These are phyloP conservation scores for Thumatha senex DNA, from an alignment of 2,888 invertebrate genomes.

Conservation along the genomic window DNA sequence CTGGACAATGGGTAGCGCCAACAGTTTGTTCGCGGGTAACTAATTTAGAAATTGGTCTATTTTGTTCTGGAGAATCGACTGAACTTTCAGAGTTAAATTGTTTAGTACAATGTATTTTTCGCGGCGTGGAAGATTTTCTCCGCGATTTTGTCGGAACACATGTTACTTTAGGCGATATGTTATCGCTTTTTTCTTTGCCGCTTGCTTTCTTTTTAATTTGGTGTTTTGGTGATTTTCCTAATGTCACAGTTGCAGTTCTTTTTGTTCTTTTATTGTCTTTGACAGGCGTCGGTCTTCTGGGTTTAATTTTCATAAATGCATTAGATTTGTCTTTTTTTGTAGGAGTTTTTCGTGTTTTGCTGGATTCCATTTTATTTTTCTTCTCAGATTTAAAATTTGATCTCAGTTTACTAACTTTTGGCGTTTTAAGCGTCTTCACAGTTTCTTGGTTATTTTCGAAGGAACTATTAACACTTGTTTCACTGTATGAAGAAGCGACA, in stretches of 20 bases:
- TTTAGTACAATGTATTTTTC: slow-evolving; percentile 72
- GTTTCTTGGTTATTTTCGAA: slow-evolving; percentile 35
- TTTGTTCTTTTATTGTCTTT: slow-evolving; percentile 52
- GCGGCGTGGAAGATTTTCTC: slow-evolving; percentile 77
- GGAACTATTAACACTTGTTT: slow-evolving; percentile 42
- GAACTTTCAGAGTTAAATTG: slow-evolving; percentile 59
- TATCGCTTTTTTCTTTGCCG: slow-evolving; percentile 49
- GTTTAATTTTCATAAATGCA: slow-evolving; percentile 70
- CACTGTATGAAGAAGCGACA: slow-evolving; percentile 47
- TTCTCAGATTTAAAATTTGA: slow-evolving; percentile 15
- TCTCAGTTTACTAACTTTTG: slow-evolving; percentile 37
- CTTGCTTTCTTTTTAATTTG: slow-evolving; percentile 35
- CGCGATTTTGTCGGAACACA: slow-evolving; percentile 68
- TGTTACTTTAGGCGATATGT: slow-evolving; percentile 26
- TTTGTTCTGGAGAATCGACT: slow-evolving; percentile 52
- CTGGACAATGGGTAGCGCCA: slow-evolving; percentile 32
- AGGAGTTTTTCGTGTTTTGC: slow-evolving; percentile 56
- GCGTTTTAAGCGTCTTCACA: slow-evolving; percentile 16
- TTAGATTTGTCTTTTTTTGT: slow-evolving; percentile 55
- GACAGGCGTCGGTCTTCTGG: slow-evolving; percentile 59
- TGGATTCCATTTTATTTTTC: slow-evolving; percentile 32
- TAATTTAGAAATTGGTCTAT: slow-evolving; percentile 26
- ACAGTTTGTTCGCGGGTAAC: slow-evolving; percentile 24
- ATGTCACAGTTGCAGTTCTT: slow-evolving; percentile 33
- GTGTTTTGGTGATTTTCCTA: slow-evolving; percentile 31